phyloP scores from a whole-genome alignment of 2,888 invertebrate genomes.

The Sarcophaga caerulescens region DNA sequence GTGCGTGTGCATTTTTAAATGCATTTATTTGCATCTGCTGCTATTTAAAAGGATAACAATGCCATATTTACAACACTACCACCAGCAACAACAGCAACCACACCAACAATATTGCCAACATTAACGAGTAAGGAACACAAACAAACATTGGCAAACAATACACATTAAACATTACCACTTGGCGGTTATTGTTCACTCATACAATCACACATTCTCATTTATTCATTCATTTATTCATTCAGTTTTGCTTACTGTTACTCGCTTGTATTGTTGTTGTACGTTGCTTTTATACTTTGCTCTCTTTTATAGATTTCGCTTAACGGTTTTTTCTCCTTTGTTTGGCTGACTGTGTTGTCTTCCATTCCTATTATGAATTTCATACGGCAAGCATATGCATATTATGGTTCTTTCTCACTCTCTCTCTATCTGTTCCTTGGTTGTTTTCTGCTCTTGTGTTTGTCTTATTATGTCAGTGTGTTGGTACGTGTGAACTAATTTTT shows the following conservation, averaged over 20 bases:
- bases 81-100: not conserved
- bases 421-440: not conserved
- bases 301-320: not conserved
- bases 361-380: no score
- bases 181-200: conserved; percentile 43
- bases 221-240: no score
- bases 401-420: no score
- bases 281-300: no score
- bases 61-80: not conserved
- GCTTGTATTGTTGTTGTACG: not conserved
- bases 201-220: no score
- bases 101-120: not conserved
- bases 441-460: conserved; percentile 18
- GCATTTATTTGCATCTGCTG: conserved; percentile 49
- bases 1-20: conserved; percentile 8
- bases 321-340: no score
- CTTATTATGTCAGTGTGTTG: conserved; percentile 8
- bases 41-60: conserved; percentile 37
- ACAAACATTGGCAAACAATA: conserved; percentile 27
- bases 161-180: conserved; percentile 43
- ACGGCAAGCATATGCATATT: no score
- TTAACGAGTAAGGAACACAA: not conserved
- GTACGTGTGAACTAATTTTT: conserved; percentile 15
- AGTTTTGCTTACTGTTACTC: not conserved
- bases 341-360: no score